Conservation (phyloP, 2,888 invertebrate species). For the Ommatoiulus sabulosus region DNA sequence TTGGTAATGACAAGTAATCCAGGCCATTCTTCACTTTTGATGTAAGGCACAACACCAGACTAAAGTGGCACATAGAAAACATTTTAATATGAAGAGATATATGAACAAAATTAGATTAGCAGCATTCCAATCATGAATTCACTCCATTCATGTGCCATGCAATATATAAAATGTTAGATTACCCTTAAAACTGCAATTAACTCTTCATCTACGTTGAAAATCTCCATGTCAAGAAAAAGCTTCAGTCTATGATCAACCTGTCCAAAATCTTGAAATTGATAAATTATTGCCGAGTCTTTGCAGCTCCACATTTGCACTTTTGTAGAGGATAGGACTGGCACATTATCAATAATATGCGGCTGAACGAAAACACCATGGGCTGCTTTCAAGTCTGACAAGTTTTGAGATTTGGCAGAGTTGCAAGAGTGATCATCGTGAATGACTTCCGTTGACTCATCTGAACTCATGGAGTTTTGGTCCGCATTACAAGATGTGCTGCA, state of each 20-base stretch:
- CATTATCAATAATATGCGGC: neutral
- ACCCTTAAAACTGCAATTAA: conserved; percentile 58
- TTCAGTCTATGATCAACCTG: conserved; percentile 58
- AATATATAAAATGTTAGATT: neutral
- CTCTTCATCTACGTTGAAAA: conserved; percentile 58
- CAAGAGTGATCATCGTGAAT: conserved; percentile 19
- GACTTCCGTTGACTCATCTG: conserved; percentile 32
- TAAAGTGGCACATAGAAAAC: neutral
- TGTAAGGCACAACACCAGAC: conserved; percentile 53
- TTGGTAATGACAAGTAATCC: conserved; percentile 56
- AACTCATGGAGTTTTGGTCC: neutral
- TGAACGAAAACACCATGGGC: neutral
- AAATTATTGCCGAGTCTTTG: conserved; percentile 38
- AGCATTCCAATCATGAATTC: neutral
- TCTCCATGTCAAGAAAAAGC: conserved; percentile 58
- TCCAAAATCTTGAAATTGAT: conserved; percentile 58
- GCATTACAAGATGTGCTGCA: neutral
- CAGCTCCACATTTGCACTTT: conserved; percentile 51
- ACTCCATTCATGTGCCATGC: neutral
- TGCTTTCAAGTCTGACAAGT: neutral
- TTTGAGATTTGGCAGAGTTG: neutral
- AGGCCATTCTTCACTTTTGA: conserved; percentile 52
- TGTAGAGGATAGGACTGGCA: neutral
- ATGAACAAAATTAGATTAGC: neutral
- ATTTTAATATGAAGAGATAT: neutral